Percentiles rank a stretch among this genome's conserved stretches.
These are phyloP conservation scores for Pherbina coryleti DNA, from an alignment of 2,888 invertebrate species.

Conservation along the genomic window DNA sequence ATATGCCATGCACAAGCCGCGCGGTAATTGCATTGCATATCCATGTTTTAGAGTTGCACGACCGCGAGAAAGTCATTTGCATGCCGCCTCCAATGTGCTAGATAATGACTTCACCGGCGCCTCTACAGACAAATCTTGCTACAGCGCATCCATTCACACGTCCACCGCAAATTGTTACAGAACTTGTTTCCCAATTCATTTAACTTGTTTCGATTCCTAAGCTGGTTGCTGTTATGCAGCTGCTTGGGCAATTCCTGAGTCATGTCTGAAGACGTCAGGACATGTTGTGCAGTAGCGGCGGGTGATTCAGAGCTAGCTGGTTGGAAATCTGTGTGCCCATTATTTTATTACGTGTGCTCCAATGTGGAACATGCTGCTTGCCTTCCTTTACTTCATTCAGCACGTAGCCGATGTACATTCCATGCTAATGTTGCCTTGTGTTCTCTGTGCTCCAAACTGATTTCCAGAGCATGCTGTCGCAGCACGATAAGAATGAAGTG, in stretches of 20 bases:
- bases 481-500: neutral
- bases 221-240: neutral
- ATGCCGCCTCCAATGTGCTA: slow-evolving; percentile 43
- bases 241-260: neutral
- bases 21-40: slow-evolving; percentile 30
- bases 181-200: slow-evolving; percentile 50
- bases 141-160: slow-evolving; percentile 41
- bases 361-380: slow-evolving; percentile 1
- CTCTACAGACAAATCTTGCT: slow-evolving; percentile 5
- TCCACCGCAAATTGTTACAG: slow-evolving; percentile 47
- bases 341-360: slow-evolving; percentile 9
- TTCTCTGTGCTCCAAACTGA: neutral
- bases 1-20: neutral
- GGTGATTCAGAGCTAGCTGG: neutral
- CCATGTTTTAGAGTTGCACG: slow-evolving; percentile 5
- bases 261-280: neutral
- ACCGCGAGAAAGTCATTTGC: slow-evolving; percentile 43
- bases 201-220: slow-evolving; percentile 30
- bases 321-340: slow-evolving; percentile 14
- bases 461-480: neutral
- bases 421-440: neutral
- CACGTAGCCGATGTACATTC: neutral
- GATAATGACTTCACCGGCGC: slow-evolving; percentile 43
- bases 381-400: neutral
- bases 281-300: neutral